Evolutionary conservation across 2,888 invertebrate genomes (phyloP).

Genomic region (Isotomurus palustris): DNA sequence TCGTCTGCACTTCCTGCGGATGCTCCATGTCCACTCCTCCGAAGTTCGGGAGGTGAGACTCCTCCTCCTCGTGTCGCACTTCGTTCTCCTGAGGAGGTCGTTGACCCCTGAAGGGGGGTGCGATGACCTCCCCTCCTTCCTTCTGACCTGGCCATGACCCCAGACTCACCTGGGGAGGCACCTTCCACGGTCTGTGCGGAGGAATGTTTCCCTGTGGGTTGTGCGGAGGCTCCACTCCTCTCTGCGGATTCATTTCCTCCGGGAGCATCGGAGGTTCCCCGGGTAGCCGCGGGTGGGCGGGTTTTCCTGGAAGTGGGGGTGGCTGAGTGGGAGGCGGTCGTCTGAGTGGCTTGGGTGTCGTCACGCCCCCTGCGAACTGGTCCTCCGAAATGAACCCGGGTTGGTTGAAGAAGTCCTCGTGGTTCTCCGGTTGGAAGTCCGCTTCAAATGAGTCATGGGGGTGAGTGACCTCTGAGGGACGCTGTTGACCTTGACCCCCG

Average conservation of each 20-base stretch:
- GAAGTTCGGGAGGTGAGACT: not conserved
- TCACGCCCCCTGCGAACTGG: not conserved
- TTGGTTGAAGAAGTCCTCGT: not conserved
- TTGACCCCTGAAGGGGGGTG: too few species aligned
- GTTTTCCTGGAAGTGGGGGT: not conserved
- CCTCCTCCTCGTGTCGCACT: not conserved
- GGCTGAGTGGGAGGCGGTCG: not conserved
- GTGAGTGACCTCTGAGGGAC: not conserved
- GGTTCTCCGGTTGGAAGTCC: not conserved
- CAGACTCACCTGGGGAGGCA: too few species aligned
- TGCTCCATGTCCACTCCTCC: too few species aligned
- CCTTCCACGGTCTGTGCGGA: too few species aligned
- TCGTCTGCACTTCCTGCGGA: slow-evolving; percentile 4
- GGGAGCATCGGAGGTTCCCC: too few species aligned
- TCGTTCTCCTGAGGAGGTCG: too few species aligned
- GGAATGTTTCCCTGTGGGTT: not conserved
- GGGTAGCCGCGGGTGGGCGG: not conserved
- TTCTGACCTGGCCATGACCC: too few species aligned
- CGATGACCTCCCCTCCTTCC: too few species aligned
- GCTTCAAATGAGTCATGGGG: slow-evolving; percentile 5
- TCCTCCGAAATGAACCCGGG: slow-evolving; percentile 7
- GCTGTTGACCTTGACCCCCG: not conserved
- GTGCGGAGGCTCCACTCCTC: not conserved
- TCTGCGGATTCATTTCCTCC: too few species aligned
- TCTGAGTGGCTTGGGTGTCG: too few species aligned